Conservation (phyloP, 2,888 invertebrate species). For the Argyresthia goedartella region DNA sequence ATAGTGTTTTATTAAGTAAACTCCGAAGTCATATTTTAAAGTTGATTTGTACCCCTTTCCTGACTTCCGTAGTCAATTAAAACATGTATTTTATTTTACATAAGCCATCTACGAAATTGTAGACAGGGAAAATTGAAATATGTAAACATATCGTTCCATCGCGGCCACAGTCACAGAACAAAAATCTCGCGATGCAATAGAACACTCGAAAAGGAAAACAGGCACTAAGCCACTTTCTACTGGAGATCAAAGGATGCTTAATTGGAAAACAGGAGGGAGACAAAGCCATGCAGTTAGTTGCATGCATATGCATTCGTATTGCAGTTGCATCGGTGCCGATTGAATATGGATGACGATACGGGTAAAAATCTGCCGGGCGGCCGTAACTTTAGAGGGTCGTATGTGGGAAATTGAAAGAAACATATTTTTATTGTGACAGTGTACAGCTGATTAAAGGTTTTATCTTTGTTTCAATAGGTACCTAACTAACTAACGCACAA, state of each 20-base stretch:
- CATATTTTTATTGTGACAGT: not conserved
- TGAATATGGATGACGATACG: slow-evolving; percentile 23
- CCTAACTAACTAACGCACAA: no score
- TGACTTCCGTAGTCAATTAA: no score
- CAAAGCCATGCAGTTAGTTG: not conserved
- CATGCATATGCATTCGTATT: slow-evolving; percentile 10
- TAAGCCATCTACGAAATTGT: no score
- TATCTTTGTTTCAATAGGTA: no score
- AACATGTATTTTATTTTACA: no score
- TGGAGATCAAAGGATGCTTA: slow-evolving; percentile 3
- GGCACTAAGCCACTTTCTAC: not conserved
- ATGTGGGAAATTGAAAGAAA: not conserved
- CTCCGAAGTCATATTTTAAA: no score
- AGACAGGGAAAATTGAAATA: no score
- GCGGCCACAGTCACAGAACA: no score
- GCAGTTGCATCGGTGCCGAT: slow-evolving; percentile 13
- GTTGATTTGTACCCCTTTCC: no score
- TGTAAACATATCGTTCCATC: no score
- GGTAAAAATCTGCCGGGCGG: not conserved
- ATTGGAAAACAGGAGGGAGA: slow-evolving; percentile 6
- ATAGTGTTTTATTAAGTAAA: no score
- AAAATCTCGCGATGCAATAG: no score
- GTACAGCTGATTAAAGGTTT: not conserved
- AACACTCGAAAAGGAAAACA: not conserved
- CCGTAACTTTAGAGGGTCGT: not conserved